These are phyloP conservation scores for Tupaia chinensis DNA, from an alignment of 2,113 vertebrate species.

Conservation along the genomic window DNA sequence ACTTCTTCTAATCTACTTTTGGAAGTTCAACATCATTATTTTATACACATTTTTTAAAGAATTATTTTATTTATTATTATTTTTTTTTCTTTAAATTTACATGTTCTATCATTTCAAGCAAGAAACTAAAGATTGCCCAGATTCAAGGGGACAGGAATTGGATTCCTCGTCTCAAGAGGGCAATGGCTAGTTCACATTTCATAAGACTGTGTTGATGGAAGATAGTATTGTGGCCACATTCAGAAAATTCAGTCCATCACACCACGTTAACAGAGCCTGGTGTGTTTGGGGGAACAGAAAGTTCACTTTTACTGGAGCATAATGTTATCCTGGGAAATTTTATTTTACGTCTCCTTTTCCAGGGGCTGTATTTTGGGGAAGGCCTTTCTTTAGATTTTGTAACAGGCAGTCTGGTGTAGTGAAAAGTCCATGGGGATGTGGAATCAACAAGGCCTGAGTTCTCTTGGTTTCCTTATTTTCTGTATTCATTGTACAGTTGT, in stretches of 20 bases:
- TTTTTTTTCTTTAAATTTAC: no score
- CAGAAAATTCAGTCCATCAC: not conserved
- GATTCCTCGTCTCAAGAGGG: not conserved
- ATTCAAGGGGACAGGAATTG: not conserved
- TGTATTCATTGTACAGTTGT: not conserved
- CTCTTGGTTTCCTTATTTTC: conserved; percentile 35
- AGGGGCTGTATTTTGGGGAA: not conserved
- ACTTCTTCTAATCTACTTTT: not conserved
- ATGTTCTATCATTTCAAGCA: not conserved
- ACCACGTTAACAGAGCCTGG: not conserved
- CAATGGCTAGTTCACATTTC: not conserved
- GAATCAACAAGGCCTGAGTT: not conserved
- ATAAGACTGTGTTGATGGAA: not conserved
- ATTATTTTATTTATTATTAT: no score
- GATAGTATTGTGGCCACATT: not conserved
- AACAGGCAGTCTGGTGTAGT: not conserved
- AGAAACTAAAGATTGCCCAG: not conserved
- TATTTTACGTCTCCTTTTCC: conserved; percentile 43
- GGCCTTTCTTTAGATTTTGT: not conserved
- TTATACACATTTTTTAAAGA: not conserved
- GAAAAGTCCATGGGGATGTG: not conserved
- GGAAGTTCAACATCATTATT: not conserved
- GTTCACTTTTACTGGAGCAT: not conserved
- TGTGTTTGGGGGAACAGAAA: conserved; percentile 6
- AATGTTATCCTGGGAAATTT: not conserved